Base-by-base conservation (phyloP, 2,888 invertebrate genomes). In the Hydropsyche betteni region DNA sequence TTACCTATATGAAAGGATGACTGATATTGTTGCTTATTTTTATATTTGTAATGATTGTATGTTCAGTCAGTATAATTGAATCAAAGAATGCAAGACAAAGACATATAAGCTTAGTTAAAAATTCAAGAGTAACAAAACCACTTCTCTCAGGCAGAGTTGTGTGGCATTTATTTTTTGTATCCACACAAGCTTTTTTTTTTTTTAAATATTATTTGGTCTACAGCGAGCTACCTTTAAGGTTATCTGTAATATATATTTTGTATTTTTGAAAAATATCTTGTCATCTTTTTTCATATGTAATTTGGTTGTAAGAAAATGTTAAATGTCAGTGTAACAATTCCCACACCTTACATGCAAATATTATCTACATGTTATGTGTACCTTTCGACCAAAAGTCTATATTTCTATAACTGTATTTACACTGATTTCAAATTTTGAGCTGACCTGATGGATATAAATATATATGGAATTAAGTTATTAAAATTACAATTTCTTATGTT, bases 401-500 rank as follows among this genome's bases (percentile, higher is more conserved):
- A 87, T 87, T 87, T 87, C 87, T 88, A 86, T 87, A 87, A 87
- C 86, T 88, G 87, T 88, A 87, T 88, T 87, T 88, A 88, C 87
- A 87, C 87, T 87, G 87, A 87, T 87, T 87, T 87, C 86, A 87
- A 87, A 88, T 87, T 87, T 86, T 87, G 87, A 88, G 88, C 88
- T 88, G 88, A 88, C 88, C 88, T 87, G 88, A 88, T 88, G 87
- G 87, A 88, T 88, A 88, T 88, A 88, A 88, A 88, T 88, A 88
- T 88, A 88, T 88, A 88, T 88, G 87, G 87, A 88, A 87, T 88
- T 88, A 88, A 88, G 88, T 88, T 88, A 88, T 88, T 88, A 88
- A 88, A 88, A 88, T 87, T 88, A 88, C 87, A 87, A 87, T 87
- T 87, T 88, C 87, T 87, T 87, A 87, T 87, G 87, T 88, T 87